Evolutionary conservation across 2,888 invertebrate genomes (phyloP).

Genomic region (Lithophane leautieri): DNA sequence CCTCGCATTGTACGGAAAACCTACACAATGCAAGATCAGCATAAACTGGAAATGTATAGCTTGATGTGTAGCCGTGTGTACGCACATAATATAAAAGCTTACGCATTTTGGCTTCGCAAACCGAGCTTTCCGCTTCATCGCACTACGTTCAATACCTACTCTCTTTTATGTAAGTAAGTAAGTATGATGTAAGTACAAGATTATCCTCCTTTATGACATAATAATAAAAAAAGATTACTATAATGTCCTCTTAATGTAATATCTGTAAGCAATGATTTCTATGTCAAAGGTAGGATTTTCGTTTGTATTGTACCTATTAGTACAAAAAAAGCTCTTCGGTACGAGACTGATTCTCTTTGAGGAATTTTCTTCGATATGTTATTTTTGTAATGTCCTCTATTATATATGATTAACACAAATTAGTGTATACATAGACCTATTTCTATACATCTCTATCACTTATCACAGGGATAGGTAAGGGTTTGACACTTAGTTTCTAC

Average conservation of each 20-base stretch:
- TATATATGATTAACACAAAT: conserved; percentile 25
- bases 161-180: background rate
- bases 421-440: background rate
- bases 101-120: background rate
- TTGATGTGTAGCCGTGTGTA: no score
- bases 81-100: background rate
- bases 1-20: no score
- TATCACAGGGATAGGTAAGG: conserved; percentile 64
- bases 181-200: background rate
- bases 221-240: conserved; percentile 19
- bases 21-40: no score
- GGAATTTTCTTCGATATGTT: conserved; percentile 53
- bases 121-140: conserved; percentile 3
- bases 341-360: conserved; percentile 36
- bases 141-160: conserved; percentile 14
- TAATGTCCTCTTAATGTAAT: conserved; percentile 1
- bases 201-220: conserved; percentile 8
- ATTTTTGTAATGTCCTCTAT: conserved; percentile 13
- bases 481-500: conserved; percentile 52
- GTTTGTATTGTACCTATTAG: background rate
- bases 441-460: conserved; percentile 33
- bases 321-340: conserved; percentile 14
- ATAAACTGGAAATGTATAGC: no score
- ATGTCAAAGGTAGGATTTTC: conserved; percentile 25
- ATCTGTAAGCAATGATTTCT: conserved; percentile 19